A percentile compares a stretch with the other conserved stretches of the same genome.
Conservation (phyloP, 2,888 invertebrate species). For the Drosophila nigritarsus region DNA sequence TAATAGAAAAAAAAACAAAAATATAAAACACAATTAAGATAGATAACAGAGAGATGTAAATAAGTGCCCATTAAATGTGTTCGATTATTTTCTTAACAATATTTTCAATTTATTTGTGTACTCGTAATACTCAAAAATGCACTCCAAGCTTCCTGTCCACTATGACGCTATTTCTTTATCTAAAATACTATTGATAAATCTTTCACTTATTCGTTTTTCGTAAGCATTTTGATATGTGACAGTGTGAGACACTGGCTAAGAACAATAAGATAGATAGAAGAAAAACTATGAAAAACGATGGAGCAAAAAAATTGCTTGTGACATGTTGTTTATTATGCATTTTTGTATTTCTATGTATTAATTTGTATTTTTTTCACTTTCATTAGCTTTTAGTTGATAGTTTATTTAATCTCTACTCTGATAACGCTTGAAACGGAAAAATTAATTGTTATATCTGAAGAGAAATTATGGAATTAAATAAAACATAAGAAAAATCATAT, state of each 20-base stretch:
- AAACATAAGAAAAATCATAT: slow-evolving; percentile 69
- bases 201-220: slow-evolving; percentile 29
- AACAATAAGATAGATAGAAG: slow-evolving; percentile 18
- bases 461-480: slow-evolving; percentile 72
- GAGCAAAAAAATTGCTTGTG: slow-evolving; percentile 64
- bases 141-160: slow-evolving; percentile 66
- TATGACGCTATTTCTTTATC: slow-evolving; percentile 17
- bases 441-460: slow-evolving; percentile 78
- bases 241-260: slow-evolving; percentile 15
- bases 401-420: slow-evolving; percentile 82
- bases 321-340: slow-evolving; percentile 83
- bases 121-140: slow-evolving; percentile 56
- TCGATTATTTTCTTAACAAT: slow-evolving; percentile 29
- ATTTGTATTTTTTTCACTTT: slow-evolving; percentile 71
- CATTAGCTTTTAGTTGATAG: slow-evolving; percentile 79
- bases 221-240: slow-evolving; percentile 24
- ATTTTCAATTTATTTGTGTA: slow-evolving; percentile 12
- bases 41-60: slow-evolving; percentile 15
- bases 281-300: slow-evolving; percentile 36
- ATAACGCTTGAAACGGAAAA: slow-evolving; percentile 75
- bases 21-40: not conserved
- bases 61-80: slow-evolving; percentile 51
- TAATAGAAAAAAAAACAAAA: slow-evolving; percentile 17
- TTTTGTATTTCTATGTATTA: slow-evolving; percentile 72
- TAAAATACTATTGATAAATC: slow-evolving; percentile 29